phyloP scores from a whole-genome alignment of 2,888 invertebrate genomes.

The Scaptomyza reducta region DNA sequence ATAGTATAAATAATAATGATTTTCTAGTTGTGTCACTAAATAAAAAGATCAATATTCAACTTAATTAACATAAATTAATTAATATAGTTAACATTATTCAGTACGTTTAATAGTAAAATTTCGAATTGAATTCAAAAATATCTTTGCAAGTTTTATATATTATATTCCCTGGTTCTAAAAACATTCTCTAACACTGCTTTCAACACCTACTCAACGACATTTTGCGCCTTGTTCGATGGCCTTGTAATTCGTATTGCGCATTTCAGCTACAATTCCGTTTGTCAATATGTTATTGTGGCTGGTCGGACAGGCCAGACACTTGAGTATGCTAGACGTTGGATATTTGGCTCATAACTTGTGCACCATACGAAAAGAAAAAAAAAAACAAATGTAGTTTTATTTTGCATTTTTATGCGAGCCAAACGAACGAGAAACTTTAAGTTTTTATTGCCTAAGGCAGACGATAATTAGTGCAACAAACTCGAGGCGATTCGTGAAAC shows the following conservation, averaged over 20 bases:
- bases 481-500: conserved; percentile 1
- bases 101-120: no score
- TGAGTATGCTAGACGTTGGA: conserved; percentile 47
- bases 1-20: no score
- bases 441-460: conserved; percentile 43
- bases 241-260: conserved; percentile 35
- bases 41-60: no score
- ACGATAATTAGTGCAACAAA: conserved; percentile 55
- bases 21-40: no score
- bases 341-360: conserved; percentile 39
- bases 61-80: no score
- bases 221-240: neutral
- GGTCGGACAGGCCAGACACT: conserved; percentile 38
- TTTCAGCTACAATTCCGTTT: conserved; percentile 9
- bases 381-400: conserved; percentile 20
- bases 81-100: no score
- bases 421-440: conserved; percentile 5
- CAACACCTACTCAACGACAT: conserved; percentile 18
- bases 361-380: conserved; percentile 13
- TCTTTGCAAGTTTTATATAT: neutral
- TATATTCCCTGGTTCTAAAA: neutral
- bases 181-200: neutral
- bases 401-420: conserved; percentile 41
- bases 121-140: neutral
- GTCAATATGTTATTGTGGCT: conserved; percentile 5